Conservation (phyloP, 2,888 invertebrate species). For the Tachina grossa region DNA sequence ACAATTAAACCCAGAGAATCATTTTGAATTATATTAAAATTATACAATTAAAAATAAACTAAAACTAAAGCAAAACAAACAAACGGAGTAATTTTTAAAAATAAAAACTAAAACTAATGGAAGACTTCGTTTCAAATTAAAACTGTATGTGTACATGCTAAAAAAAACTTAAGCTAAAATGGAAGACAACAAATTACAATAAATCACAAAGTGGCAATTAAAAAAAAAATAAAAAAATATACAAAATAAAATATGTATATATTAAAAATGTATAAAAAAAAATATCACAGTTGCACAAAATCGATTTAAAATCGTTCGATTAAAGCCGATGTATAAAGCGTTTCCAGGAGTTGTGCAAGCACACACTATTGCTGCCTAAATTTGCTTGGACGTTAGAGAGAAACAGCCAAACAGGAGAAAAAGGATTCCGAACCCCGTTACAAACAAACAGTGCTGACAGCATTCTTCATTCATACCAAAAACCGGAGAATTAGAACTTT, state of each 20-base stretch:
- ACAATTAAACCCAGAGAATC: slow-evolving; percentile 13
- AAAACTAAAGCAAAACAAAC: slow-evolving; percentile 67
- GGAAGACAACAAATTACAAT: slow-evolving; percentile 63
- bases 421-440: background rate
- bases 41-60: background rate
- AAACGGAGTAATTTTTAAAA: slow-evolving; percentile 52
- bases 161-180: slow-evolving; percentile 25
- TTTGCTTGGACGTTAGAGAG: background rate
- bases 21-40: background rate
- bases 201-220: background rate
- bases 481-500: slow-evolving; percentile 1
- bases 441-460: background rate
- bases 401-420: slow-evolving; percentile 13
- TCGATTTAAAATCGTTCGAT: slow-evolving; percentile 39
- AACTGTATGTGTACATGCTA: background rate
- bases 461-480: background rate
- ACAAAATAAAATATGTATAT: background rate
- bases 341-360: background rate
- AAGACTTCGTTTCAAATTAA: slow-evolving; percentile 4
- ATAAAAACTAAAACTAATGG: slow-evolving; percentile 22
- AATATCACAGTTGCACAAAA: slow-evolving; percentile 3
- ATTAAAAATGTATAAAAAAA: background rate
- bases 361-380: slow-evolving; percentile 41
- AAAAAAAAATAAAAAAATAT: background rate
- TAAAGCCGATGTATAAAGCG: slow-evolving; percentile 53